Evolutionary conservation across 2,888 invertebrate genomes (phyloP), one percentile per base, ranked within the genome.

Genomic region (Caenorhabditis auriculariae): DNA sequence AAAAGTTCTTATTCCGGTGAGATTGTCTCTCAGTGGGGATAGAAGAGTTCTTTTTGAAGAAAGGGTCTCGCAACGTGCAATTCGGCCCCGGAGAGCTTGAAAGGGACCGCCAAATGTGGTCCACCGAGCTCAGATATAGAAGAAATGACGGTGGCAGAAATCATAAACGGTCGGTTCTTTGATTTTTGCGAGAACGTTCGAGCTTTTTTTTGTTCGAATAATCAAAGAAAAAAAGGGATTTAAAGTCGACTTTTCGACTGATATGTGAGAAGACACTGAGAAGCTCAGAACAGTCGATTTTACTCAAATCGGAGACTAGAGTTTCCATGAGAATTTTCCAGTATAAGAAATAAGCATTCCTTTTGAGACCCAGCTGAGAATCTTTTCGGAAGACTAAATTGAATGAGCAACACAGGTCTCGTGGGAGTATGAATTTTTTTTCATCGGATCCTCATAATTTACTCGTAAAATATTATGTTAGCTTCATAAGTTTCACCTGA

Each of bases 71-170:
- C 77, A 24, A 76, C 70, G 24, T 80, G 80, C 62, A 69, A 75
- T 23, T 68, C 67, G 9, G 75, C 80, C 3, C 78, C 78, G 9
- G 79, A 80, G 43, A 72, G 66, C 12, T 54, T 72, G 47, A 68
- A 63, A 50, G 61, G 66, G 32, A 65, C 44, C 23, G 67, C 63
- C 48, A 67, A 66, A 51, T 68, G 71, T 44, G 66, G 66, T 3
- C 63, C 72, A 57, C 63, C 74, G 46, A 49, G 64, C 52, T 45
- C 62, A 56, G 82, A 83, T 29, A 83, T 82, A 58, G 87, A 88
- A 1, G 86, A 89, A 76, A 90, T 96, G 89, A 90, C 90, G n/a
- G 87, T 95, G 69, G 88, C 93, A 83, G 93, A 98, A 84, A 96
- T 98, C 78, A 90, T 98, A 76, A 96, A 95, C 83, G 98, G 96